phyloP scores from a whole-genome alignment of 2,113 vertebrate species.

The Bubo scandiacus region DNA sequence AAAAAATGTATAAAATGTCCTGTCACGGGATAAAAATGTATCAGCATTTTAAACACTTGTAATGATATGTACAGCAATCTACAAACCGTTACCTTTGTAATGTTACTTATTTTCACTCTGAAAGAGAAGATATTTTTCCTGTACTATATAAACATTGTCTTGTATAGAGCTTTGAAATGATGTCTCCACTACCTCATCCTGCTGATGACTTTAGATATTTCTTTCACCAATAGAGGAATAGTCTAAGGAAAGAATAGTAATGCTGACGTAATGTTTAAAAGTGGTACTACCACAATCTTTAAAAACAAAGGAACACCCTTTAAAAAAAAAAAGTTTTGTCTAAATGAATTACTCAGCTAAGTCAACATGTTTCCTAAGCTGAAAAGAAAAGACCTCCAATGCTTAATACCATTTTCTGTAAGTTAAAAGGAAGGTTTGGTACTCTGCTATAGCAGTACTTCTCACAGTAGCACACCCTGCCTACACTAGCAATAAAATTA shows the following conservation, averaged over 20 bases:
- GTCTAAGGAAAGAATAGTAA: not conserved
- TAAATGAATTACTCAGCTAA: not conserved
- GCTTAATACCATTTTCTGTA: accelerated
- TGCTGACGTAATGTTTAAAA: not conserved
- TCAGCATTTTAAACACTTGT: not conserved
- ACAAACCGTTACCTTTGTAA: not conserved
- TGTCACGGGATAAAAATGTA: not conserved
- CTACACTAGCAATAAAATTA: accelerated
- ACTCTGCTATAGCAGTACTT: accelerated
- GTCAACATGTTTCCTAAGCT: not conserved
- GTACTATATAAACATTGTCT: not conserved
- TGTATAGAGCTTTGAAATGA: not conserved
- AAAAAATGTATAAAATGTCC: not conserved
- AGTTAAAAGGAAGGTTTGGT: accelerated
- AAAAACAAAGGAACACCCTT: not conserved
- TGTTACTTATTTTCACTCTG: not conserved
- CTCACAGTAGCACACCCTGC: accelerated
- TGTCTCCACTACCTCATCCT: accelerated
- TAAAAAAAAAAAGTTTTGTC: not conserved
- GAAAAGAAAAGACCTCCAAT: not conserved
- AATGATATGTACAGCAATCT: not conserved
- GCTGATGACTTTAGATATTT: not conserved
- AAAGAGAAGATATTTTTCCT: not conserved
- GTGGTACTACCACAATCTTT: not conserved
- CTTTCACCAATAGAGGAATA: not conserved